phyloP scores from a whole-genome alignment of 2,888 invertebrate genomes.

The Acleris holmiana region DNA sequence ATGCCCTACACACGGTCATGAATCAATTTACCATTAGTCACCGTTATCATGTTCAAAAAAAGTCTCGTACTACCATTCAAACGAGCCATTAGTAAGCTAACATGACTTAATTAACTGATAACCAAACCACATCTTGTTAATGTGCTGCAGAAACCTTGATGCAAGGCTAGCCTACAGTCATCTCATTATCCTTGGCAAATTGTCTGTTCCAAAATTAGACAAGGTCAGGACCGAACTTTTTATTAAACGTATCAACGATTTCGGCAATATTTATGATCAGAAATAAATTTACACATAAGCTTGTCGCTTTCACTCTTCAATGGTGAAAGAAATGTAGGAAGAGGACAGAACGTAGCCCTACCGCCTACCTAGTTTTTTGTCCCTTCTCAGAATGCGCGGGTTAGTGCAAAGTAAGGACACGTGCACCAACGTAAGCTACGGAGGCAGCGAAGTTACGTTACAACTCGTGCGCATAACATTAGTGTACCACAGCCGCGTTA shows the following conservation, averaged over 20 bases:
- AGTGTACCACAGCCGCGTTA: too few relatives aligned
- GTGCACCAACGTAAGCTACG: slow-evolving; percentile 41
- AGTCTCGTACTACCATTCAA: too few relatives aligned
- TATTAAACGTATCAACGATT: slow-evolving; percentile 17
- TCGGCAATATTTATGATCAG: neutral
- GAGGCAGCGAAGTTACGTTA: slow-evolving; percentile 13
- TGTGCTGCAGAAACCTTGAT: slow-evolving; percentile 10
- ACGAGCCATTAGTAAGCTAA: neutral
- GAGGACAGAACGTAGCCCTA: too few relatives aligned
- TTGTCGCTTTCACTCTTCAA: too few relatives aligned
- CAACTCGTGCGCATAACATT: slow-evolving; percentile 1
- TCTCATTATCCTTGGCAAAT: slow-evolving; percentile 12
- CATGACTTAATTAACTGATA: slow-evolving; percentile 2
- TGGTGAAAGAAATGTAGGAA: too few relatives aligned
- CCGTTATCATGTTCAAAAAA: too few relatives aligned
- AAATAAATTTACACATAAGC: slow-evolving; percentile 7
- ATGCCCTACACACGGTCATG: neutral
- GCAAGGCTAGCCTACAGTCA: slow-evolving; percentile 17
- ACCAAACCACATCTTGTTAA: slow-evolving; percentile 1
- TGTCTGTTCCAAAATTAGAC: slow-evolving; percentile 11
- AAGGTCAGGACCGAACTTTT: slow-evolving; percentile 22
- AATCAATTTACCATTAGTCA: too few relatives aligned
- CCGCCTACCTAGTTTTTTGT: slow-evolving; percentile 28
- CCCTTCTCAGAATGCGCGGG: slow-evolving; percentile 20
- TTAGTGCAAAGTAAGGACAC: slow-evolving; percentile 39